These are phyloP conservation scores for Scarus forsteni DNA, from an alignment of 2,797 vertebrate species.

Conservation along the genomic window DNA sequence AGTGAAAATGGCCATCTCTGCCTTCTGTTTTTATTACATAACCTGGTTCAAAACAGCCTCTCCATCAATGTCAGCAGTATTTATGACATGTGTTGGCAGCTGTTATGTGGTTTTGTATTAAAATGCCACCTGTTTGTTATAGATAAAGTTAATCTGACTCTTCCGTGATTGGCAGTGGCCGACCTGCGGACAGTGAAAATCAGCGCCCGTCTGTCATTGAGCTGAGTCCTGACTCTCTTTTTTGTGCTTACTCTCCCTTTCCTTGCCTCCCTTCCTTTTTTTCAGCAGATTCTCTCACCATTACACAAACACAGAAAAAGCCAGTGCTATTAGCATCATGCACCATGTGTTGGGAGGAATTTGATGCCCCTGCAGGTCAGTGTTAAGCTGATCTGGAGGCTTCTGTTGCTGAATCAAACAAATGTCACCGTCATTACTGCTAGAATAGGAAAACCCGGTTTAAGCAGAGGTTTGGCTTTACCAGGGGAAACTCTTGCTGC, in stretches of 20 bases:
- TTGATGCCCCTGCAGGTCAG: constrained; percentile 50
- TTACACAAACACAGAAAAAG: constrained; percentile 9
- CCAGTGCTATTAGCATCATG: constrained; percentile 26
- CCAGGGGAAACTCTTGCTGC: background rate
- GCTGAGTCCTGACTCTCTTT: constrained; percentile 22
- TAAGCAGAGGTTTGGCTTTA: background rate
- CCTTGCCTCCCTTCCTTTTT: constrained; percentile 2
- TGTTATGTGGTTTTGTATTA: constrained; percentile 29
- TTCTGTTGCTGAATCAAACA: constrained; percentile 57
- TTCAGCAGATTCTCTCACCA: constrained; percentile 14
- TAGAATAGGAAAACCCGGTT: constrained; percentile 24
- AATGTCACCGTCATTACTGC: constrained; percentile 25
- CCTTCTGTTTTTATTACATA: constrained; percentile 32
- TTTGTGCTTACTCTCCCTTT: constrained; percentile 1
- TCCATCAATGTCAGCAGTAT: constrained; percentile 37
- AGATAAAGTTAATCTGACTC: constrained; percentile 43
- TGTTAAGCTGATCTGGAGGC: constrained; percentile 48
- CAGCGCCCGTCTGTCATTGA: constrained; percentile 19
- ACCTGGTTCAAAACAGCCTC: constrained; percentile 21
- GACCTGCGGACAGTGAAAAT: constrained; percentile 26
- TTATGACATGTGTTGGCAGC: constrained; percentile 20
- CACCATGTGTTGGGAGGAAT: constrained; percentile 37
- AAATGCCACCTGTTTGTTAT: constrained; percentile 59
- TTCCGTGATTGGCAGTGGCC: constrained; percentile 33
- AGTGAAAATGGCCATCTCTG: constrained; percentile 29